Conservation (phyloP, 2,797 vertebrate species). For the Notoglanidium macrostoma region DNA sequence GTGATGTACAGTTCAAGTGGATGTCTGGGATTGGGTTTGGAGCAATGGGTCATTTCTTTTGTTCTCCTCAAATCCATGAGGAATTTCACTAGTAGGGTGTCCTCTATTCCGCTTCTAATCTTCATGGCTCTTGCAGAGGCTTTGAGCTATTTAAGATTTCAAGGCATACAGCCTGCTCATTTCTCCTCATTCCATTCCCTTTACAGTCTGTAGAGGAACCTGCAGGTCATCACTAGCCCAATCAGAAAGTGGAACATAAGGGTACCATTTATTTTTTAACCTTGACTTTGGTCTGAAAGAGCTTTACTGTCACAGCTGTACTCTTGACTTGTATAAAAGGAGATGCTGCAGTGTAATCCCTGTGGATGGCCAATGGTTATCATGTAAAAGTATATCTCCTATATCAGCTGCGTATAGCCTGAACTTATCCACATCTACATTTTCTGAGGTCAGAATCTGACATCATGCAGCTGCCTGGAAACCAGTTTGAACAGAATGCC, state of each 20-base stretch:
- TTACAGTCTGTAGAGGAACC: conserved; percentile 6
- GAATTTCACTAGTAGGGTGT: neutral
- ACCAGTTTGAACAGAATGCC: neutral
- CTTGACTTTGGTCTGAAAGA: neutral
- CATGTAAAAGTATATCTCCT: neutral
- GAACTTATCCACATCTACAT: neutral
- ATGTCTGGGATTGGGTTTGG: neutral
- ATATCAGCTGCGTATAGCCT: neutral
- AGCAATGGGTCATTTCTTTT: neutral
- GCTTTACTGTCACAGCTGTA: neutral
- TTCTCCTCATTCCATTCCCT: neutral
- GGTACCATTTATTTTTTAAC: neutral
- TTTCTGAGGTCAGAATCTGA: neutral
- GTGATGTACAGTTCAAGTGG: neutral
- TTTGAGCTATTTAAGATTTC: neutral
- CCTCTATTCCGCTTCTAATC: neutral
- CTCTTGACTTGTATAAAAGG: neutral
- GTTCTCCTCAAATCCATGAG: neutral
- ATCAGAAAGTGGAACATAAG: neutral
- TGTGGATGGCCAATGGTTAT: neutral
- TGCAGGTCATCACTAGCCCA: conserved; percentile 11
- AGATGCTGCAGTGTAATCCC: neutral
- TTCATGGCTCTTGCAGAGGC: neutral
- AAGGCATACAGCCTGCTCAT: neutral
- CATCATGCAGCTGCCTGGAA: neutral